Evolutionary conservation across 1,140 invertebrate genomes (phyloP), one percentile per base, ranked within the genome.

Genomic region (Melanaphis sacchari): DNA sequence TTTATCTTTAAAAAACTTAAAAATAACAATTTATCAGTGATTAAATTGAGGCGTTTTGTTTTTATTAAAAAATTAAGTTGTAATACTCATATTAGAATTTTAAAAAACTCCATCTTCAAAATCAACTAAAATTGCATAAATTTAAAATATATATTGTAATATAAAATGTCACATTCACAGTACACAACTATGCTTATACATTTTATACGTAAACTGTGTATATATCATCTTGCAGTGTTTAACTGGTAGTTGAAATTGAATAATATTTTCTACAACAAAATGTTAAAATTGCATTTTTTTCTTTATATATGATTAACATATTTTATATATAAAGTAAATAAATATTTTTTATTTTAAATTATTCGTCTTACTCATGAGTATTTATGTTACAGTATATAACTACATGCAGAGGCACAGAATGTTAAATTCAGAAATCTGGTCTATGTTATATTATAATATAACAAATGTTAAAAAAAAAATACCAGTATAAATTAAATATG

Each of bases 271-370:
- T 76, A 76, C 15, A 76, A 76, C 59, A 76, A n/a, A 76, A 66
- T 66, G 31, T 66, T n/a, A 66, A 66, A 66, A 15, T 15, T 0
- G 21, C 0, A 1, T 18, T 66, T 76, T 76, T 66, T 76, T 76
- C 15, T n/a, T 1, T 18, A 76, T 76, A 5, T 76, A 36, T 76
- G 59, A 76, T 76, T 76, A n/a, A 76, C 59, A 76, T 66, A 66
- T 66, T 66, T n/a, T n/a, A 18, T 76, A n/a, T 76, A n/a, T 76
- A n/a, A 76, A 18, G 31, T 76, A n/a, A 76, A 76, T 76, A 76
- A 76, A 76, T 76, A n/a, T 76, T 76, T 76, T 31, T 76, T 76
- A 76, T 76, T 76, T 36, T n/a, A n/a, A 76, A 76, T n/a, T n/a
- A 76, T 76, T 76, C 31, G n/a, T 76, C 15, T 76, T 76, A 66